Base-by-base conservation (phyloP, 2,888 invertebrate genomes). In the Tipula unca region DNA sequence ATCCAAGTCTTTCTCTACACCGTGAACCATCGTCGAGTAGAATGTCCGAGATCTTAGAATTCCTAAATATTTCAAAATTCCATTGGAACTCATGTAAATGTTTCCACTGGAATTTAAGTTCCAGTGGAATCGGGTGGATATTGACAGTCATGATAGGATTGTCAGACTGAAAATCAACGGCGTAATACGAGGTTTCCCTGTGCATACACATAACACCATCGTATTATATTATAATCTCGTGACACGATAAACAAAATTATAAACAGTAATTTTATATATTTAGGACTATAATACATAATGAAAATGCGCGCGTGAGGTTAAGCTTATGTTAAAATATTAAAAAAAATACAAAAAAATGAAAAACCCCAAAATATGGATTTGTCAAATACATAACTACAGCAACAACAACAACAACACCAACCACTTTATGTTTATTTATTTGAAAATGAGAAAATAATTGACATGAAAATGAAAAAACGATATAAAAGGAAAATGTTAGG, bases 371-470 rank as follows among this genome's bases (percentile, higher is more conserved):
- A 69, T 69, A 69, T 69, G 69, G 69, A 25, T 69, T 69, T 69
- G 69, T 69, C 69, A 69, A 69, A 69, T 69, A 69, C 25, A 25
- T 69, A 25, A 69, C 48, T n/a, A 54, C 48, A 54, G n/a, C n/a
- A n/a, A 54, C 54, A 54, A 54, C 10, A 69, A 69, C 69, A 54
- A 48, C 48, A 48, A 48, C 48, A 48, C 48, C 25, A 69, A 69
- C 69, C 69, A 69, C 69, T 69, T 69, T 69, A 69, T 69, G 10
- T 69, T 69, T 69, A 69, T 69, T 69, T 69, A 69, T 69, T 69
- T 69, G 69, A 69, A 69, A 69, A 69, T 69, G 69, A 69, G 69
- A 69, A 69, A 69, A 69, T 69, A 69, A 69, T 69, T 69, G 69
- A 69, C 69, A 69, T 69, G 69, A 69, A 69, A 69, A 69, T 69